A percentile compares a stretch with the other conserved stretches of the same genome.
These are phyloP conservation scores for Psammodynastes pulverulentus DNA, from an alignment of 2,113 vertebrate species.

Conservation along the genomic window DNA sequence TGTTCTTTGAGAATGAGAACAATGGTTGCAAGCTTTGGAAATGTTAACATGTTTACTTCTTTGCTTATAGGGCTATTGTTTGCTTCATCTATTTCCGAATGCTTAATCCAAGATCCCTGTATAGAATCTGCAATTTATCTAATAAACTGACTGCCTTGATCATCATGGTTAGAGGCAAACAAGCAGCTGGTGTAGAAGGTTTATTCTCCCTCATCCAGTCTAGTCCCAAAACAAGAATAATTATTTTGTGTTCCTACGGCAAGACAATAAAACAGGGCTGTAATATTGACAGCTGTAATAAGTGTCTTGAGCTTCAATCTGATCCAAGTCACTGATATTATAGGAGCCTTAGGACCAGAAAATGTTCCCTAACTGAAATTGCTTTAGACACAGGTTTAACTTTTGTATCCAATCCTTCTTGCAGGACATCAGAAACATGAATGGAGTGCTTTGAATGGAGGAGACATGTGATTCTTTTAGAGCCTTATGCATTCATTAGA, in stretches of 20 bases:
- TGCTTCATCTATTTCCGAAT: background rate
- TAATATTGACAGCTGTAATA: background rate
- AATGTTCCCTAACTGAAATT: background rate
- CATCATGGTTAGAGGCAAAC: background rate
- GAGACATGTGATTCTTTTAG: background rate
- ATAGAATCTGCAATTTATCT: background rate
- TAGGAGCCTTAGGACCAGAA: background rate
- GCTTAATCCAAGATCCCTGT: background rate
- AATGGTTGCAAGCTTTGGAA: background rate
- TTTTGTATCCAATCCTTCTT: background rate
- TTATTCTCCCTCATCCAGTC: background rate
- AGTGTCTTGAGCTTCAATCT: background rate
- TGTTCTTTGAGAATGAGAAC: background rate
- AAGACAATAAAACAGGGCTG: background rate
- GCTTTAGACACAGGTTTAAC: background rate
- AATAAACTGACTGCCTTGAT: background rate
- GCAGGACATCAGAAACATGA: background rate
- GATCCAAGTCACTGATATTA: background rate
- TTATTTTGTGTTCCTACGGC: background rate
- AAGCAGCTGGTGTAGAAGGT: background rate
- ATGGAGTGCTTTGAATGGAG: background rate
- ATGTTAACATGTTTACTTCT: background rate
- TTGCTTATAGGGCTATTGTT: background rate
- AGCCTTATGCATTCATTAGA: background rate
- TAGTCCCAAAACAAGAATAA: background rate